Base-by-base conservation (phyloP, 2,797 vertebrate genomes). In the Amazonetta brasiliensis region DNA sequence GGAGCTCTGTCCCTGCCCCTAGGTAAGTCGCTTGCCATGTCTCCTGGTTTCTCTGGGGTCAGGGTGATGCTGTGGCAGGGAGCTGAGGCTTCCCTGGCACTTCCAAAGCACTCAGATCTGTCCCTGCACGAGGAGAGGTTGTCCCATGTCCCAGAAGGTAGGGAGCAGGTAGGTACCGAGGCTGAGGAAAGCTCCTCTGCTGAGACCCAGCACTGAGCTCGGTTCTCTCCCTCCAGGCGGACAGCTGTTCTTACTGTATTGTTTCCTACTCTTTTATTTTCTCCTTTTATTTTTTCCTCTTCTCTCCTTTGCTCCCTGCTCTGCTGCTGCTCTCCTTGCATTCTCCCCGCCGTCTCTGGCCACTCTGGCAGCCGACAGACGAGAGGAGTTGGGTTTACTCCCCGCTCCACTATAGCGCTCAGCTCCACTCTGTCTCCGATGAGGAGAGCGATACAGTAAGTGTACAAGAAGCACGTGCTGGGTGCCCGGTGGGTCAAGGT, bases 301-400 rank as follows among this genome's bases (percentile, higher is more conserved):
- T 98, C 97, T 97, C 96, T 96, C 97, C 96, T 98, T 97, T 81
- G 84, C 96, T 98, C 98, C 97, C 98, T 98, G 98, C 96, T 95
- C 97, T 97, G 95, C 97, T 89, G 96, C 91, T 98, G 97, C 96
- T 92, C 98, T 94, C 97, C 97, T 95, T 93, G 97, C 97, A 97
- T 97, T 88, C 94, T 89, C 97, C 98, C 98, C 90, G 94, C 97
- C 97, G 97, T 98, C 98, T 97, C 97, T 98, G 97, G 97, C 90
- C 98, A 98, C 98, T 98, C 98, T 98, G 98, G 95, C 99, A 99
- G 99, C 99, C 99, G 98, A 98, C 98, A 97, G 99, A 99, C 94
- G 99, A 99, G 98, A 99, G 98, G 98, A 99, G 98, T 98, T 99
- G 99, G 99, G 99, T 99, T 97, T 99, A 99, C 98, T 99, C 99